These are phyloP conservation scores for Chrysolina haemoptera DNA, from an alignment of 2,888 invertebrate species.

Conservation along the genomic window DNA sequence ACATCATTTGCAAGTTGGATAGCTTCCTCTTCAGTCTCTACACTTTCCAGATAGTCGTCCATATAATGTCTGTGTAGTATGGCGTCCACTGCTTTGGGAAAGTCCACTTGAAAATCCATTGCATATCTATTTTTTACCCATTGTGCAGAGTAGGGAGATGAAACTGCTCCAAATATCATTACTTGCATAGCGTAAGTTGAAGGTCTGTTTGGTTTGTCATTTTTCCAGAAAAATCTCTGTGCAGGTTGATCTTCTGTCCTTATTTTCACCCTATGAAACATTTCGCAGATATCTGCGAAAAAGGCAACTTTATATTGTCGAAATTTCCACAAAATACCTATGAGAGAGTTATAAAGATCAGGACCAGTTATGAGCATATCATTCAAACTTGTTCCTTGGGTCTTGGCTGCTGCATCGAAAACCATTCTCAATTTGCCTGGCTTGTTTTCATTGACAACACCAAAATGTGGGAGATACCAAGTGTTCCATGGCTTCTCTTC, in stretches of 20 bases:
- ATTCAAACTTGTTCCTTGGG: background rate
- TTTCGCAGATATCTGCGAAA: background rate
- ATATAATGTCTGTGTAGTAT: too few relatives aligned
- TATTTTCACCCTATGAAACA: background rate
- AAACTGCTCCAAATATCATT: background rate
- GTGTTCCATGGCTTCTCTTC: background rate
- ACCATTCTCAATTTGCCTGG: background rate
- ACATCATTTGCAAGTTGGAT: too few relatives aligned
- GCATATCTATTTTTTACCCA: background rate
- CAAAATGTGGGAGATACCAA: conserved; percentile 8
- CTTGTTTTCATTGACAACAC: conserved; percentile 4
- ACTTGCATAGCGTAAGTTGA: too few relatives aligned
- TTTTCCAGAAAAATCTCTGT: background rate
- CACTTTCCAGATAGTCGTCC: too few relatives aligned
- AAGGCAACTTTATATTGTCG: background rate
- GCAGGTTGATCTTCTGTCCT: background rate
- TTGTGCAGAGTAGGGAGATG: background rate
- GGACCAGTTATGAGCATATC: background rate
- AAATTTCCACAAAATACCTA: too few relatives aligned
- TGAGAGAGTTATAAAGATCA: too few relatives aligned
- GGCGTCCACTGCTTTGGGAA: background rate
- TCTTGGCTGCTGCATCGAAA: conserved; percentile 6
- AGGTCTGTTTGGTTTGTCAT: background rate
- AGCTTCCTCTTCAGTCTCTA: too few relatives aligned
- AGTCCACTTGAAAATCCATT: background rate